Evolutionary conservation across 2,888 invertebrate species (phyloP), one percentile per base, ranked within the genome.

Genomic region (Pelosia muscerda): DNA sequence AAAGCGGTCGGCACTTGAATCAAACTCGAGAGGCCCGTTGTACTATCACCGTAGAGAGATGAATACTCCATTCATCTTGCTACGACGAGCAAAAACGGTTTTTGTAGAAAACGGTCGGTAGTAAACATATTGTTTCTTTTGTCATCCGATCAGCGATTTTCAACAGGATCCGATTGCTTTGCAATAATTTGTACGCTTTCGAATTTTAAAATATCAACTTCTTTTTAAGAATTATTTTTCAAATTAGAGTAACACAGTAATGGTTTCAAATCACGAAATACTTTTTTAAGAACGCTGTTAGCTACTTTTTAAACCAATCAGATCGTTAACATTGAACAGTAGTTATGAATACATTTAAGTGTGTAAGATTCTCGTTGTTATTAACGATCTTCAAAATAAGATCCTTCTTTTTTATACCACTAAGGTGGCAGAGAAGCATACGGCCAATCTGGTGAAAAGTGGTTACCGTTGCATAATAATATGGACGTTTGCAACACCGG

Each of bases 11-110:
- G 73, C 75, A 72, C 72, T 76, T 81, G 81, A 79, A 79, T 83
- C 75, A 71, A 72, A 69, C 72, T 68, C 71, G 73, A 72, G 71
- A 80, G 75, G 86, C 84, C 85, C 84, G 86, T 84, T 86, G 83
- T 78, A 81, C 78, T 78, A 78, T 57, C 49, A 28, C 65, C 26
- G 26, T 38, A 9, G 3, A 49, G 42, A 66, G 61, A 66, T 55
- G 38, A 56, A 62, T 66, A 25, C 28, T 38, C 38, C 60, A 66
- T 66, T 66, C 38, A 66, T 60, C 62, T 62, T 54, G 31, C 22
- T 59, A 38, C 59, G 62, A 25, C 23, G 13, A 22, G 15, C 53
- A 65, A 59, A 22, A 19, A n/a, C 56, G 22, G 55, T 66, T 13
- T 28, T 56, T 56, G 34, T 23, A 13, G 38, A 55, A 66, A 60